A percentile compares a stretch with the other conserved stretches of the same genome.
phyloP scores from a whole-genome alignment of 1,140 invertebrate genomes.

The Cepaea nemoralis region DNA sequence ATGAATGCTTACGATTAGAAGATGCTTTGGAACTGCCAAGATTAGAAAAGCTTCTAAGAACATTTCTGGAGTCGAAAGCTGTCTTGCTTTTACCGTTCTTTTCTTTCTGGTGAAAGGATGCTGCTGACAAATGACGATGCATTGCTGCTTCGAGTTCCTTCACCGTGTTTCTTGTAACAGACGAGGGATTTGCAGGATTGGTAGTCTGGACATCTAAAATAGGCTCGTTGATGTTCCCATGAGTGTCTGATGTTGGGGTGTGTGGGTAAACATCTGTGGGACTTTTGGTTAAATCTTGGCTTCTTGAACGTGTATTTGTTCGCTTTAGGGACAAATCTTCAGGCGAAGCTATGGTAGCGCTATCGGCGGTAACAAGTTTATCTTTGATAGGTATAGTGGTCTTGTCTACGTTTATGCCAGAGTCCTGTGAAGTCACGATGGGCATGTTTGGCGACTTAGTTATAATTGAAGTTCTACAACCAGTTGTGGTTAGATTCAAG shows the following conservation, averaged over 20 bases:
- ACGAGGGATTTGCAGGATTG: neutral
- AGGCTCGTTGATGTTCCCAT: too few species aligned
- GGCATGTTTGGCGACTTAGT: neutral
- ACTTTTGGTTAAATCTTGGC: conserved; percentile 13
- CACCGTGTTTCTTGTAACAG: conserved; percentile 76
- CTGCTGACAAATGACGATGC: conserved; percentile 89
- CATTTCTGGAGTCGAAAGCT: too few species aligned
- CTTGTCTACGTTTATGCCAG: neutral
- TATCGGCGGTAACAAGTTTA: neutral
- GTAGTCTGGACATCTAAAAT: too few species aligned
- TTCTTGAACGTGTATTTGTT: neutral
- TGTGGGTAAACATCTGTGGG: conserved; percentile 14
- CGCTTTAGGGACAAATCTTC: conserved; percentile 53
- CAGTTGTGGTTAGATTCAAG: neutral
- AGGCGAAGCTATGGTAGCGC: conserved; percentile 39
- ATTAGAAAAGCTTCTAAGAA: too few species aligned
- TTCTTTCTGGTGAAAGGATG: neutral
- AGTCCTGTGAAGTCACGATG: neutral
- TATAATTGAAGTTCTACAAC: neutral
- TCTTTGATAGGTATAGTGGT: neutral
- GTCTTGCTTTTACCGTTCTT: too few species aligned
- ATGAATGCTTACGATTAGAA: too few species aligned
- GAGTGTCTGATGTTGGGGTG: too few species aligned
- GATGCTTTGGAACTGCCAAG: too few species aligned
- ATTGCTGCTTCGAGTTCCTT: conserved; percentile 95